These are phyloP conservation scores for Poeciliopsis turrubarensis DNA, from an alignment of 2,113 vertebrate species.

Conservation along the genomic window DNA sequence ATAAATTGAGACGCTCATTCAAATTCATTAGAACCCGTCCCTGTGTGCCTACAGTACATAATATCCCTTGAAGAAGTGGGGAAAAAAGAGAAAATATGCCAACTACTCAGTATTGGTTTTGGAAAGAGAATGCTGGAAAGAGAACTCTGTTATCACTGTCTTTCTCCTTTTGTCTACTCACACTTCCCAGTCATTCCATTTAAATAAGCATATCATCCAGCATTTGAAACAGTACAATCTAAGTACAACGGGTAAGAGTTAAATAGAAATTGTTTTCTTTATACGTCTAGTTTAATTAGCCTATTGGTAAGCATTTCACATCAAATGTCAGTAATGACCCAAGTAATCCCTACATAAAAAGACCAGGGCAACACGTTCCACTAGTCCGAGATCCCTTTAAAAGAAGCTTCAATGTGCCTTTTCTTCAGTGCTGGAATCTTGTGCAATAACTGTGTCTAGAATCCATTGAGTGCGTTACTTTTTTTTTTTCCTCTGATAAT, in stretches of 20 bases:
- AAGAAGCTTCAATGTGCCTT: no score
- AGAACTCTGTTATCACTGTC: slow-evolving; percentile 47
- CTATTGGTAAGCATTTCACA: neutral
- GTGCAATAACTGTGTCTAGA: no score
- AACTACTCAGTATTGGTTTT: slow-evolving; percentile 60
- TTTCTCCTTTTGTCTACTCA: slow-evolving; percentile 15
- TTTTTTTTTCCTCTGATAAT: neutral
- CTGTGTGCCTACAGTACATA: slow-evolving; percentile 72
- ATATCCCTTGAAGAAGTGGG: slow-evolving; percentile 67
- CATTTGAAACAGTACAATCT: slow-evolving; percentile 13
- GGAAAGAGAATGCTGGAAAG: slow-evolving; percentile 36
- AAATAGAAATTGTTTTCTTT: neutral
- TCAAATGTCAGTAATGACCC: neutral
- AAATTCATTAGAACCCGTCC: slow-evolving; percentile 81
- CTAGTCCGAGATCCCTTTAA: no score
- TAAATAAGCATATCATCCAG: slow-evolving; percentile 15
- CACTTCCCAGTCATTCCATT: slow-evolving; percentile 25
- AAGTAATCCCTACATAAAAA: neutral
- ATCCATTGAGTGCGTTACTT: neutral
- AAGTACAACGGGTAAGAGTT: slow-evolving; percentile 1
- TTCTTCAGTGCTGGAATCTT: no score
- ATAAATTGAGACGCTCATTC: slow-evolving; percentile 83
- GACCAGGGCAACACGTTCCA: no score
- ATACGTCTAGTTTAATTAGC: neutral
- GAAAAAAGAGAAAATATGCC: slow-evolving; percentile 57